A percentile compares a stretch with the other conserved stretches of the same genome.
These are phyloP conservation scores for Malurus splendens DNA, from an alignment of 2,797 vertebrate genomes.

Conservation along the genomic window DNA sequence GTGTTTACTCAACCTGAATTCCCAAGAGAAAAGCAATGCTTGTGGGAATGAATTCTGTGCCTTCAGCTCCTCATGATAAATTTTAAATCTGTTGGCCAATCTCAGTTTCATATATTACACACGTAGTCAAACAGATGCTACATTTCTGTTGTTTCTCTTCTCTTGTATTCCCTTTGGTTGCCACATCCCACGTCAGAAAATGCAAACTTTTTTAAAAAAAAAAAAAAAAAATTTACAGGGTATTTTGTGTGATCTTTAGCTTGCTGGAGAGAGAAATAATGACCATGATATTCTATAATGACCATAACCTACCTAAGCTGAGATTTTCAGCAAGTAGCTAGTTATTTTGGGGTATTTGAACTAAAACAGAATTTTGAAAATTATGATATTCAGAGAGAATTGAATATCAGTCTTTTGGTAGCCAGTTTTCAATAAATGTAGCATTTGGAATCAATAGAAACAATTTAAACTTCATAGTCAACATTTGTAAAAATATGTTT, in stretches of 20 bases:
- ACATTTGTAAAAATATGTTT: background rate
- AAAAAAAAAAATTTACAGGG: fast-evolving
- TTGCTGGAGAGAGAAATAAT: background rate
- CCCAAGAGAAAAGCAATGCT: background rate
- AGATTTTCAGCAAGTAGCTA: background rate
- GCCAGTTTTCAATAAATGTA: background rate
- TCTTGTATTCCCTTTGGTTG: background rate
- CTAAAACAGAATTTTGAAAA: background rate
- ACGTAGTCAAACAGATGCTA: background rate
- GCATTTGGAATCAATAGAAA: background rate
- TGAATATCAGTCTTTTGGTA: background rate
- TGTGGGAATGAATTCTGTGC: background rate
- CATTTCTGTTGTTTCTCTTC: background rate
- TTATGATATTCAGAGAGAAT: fast-evolving
- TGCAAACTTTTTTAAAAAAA: fast-evolving
- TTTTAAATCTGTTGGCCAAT: background rate
- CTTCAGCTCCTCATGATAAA: background rate
- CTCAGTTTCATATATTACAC: background rate
- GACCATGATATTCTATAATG: background rate
- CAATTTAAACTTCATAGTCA: background rate
- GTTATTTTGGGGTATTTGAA: background rate
- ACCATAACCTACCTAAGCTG: background rate
- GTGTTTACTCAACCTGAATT: background rate
- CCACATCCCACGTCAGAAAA: background rate
- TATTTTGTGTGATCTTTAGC: background rate